phyloP scores from a whole-genome alignment of 2,888 invertebrate genomes.

The Apomyelois bistriatella region DNA sequence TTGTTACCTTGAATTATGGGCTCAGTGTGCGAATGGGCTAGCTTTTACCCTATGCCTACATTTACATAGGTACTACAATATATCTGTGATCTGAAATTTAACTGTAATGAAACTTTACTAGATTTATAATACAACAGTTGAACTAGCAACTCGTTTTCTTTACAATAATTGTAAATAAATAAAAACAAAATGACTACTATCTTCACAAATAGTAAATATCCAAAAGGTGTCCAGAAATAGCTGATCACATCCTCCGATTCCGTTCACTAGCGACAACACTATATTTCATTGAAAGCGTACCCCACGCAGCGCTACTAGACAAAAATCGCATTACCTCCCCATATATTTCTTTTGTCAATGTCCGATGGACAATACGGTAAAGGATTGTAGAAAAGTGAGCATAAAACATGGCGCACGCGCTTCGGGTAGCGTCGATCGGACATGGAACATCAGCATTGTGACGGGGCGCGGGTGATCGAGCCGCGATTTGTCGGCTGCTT shows the following conservation, averaged over 20 bases:
- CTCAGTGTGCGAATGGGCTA: slow-evolving; percentile 45
- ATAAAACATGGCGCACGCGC: slow-evolving; percentile 65
- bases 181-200: slow-evolving; percentile 5
- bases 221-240: slow-evolving; percentile 17
- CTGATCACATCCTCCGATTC: slow-evolving; percentile 18
- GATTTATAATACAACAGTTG: too few species aligned
- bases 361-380: slow-evolving; percentile 60
- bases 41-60: slow-evolving; percentile 41
- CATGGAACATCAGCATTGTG: slow-evolving; percentile 48
- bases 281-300: slow-evolving; percentile 48
- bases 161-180: background rate
- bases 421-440: slow-evolving; percentile 56
- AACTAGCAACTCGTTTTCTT: background rate
- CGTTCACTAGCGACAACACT: slow-evolving; percentile 22
- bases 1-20: slow-evolving; percentile 73
- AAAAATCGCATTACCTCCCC: slow-evolving; percentile 68
- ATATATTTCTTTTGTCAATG: slow-evolving; percentile 67
- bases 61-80: background rate
- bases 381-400: slow-evolving; percentile 67
- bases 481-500: slow-evolving; percentile 62
- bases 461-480: slow-evolving; percentile 43
- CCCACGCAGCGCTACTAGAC: slow-evolving; percentile 72
- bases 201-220: background rate
- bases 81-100: background rate
- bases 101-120: background rate